Percentiles rank a stretch among this genome's conserved stretches.
Conservation (phyloP, 2,888 invertebrate species). For the Minunthozetes semirufus region DNA sequence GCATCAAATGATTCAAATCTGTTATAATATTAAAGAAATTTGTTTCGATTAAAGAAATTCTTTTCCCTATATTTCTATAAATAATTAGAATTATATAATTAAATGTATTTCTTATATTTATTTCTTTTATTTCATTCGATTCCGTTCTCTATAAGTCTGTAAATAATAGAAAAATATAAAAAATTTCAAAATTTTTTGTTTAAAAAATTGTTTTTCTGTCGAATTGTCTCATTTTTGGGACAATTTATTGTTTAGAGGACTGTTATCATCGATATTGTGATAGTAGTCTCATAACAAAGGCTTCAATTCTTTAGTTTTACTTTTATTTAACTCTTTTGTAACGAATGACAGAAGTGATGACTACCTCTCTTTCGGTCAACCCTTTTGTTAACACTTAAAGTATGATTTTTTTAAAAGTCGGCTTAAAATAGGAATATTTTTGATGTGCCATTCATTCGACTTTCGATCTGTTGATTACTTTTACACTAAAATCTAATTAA, state of each 20-base stretch:
- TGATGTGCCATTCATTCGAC: conserved; percentile 12
- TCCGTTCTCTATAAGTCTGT: no score
- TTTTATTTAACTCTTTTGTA: background rate
- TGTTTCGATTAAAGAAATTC: background rate
- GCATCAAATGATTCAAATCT: background rate
- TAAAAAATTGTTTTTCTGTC: background rate
- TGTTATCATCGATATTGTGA: conserved; percentile 15
- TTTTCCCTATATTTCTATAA: background rate
- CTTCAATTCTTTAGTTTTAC: background rate
- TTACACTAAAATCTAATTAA: background rate
- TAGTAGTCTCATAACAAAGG: background rate
- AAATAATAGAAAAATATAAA: no score
- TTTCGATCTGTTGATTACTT: background rate
- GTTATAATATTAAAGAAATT: background rate
- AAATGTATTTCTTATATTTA: background rate
- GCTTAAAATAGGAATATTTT: background rate
- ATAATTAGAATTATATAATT: background rate
- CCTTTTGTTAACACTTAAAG: no score
- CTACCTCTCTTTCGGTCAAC: background rate
- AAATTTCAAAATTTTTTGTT: no score
- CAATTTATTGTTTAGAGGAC: background rate
- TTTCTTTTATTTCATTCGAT: no score
- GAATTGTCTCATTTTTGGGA: background rate
- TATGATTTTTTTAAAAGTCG: no score
- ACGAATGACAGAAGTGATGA: conserved; percentile 4